Base-by-base conservation (phyloP, 2,113 vertebrate genomes). In the Engraulis encrasicolus region DNA sequence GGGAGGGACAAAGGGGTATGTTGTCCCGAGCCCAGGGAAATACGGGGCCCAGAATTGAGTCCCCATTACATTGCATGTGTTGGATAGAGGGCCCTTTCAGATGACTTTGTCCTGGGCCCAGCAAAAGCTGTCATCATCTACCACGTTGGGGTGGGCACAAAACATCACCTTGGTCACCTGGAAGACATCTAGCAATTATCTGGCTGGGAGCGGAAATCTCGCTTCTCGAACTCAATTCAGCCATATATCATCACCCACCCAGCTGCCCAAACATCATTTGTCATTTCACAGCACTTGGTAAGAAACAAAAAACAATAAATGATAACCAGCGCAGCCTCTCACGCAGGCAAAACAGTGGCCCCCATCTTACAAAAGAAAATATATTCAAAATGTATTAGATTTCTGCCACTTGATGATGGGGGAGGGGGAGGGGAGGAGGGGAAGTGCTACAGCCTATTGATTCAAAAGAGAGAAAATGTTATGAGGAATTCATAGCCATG, bases 181-280 rank as follows among this genome's bases (percentile, higher is more conserved):
- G 84, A 89, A 82, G 71, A 78, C 82, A 84, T 52, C 58, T 84
- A 83, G 85, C 86, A 88, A 92, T 92, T 92, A 91, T 90, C 87
- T 89, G 48, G 77, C 48, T 15, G 79, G 78, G 38, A 31, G 81
- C 49, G 78, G 84, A 87, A 78, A 84, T 89, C 6, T 79, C 85
- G 79, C 20, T 66, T 61, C n/a, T 80, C 50, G 84, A 45, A 50
- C 85, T 84, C 84, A 87, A 86, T 89, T 89, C 88, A 71, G 82
- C 86, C 82, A 83, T 86, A 87, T 85, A 89, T 89, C 87, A n/a
- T n/a, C n/a, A n/a, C n/a, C n/a, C n/a, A 88, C 80, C 83, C 79
- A 74, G 78, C 79, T 71, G 84, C 85, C 78, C 77, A 74, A 85
- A 87, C 85, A 86, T 88, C 81, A 89, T 89, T 85, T 83, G 77